Evolutionary conservation across 2,797 vertebrate genomes (phyloP), one percentile per base, ranked within the genome.

Genomic region (Miichthys miiuy): DNA sequence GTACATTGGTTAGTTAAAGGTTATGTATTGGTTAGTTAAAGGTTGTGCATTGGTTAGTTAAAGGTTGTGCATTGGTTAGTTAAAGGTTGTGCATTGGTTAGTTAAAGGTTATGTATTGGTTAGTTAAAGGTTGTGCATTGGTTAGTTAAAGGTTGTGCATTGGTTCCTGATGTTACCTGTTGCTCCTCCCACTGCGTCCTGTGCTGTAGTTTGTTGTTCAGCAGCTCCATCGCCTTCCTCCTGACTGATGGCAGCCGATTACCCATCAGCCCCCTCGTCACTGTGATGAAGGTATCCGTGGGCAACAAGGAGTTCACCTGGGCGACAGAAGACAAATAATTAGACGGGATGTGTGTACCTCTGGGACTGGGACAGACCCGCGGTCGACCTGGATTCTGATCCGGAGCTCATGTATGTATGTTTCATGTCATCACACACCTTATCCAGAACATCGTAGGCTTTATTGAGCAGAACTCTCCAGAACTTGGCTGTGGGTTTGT

Each of bases 381-480:
- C 7, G 8, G 1, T 34, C 6, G 30, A 34, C 30, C 30, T 1
- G 6, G 30, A 34, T 34, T 30, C 27, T 30, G 27, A 30, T 30
- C 27, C 5, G 27, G 27, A 30, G 27, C 27, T 30, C 27, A 30
- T 30, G 27, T 7, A 34, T 34, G 30, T 7, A 34, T 34, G 30
- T 34, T 34, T 34, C 6, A 6, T 8, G 6, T 34, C 34, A 34
- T 34, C 34, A 38, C 34, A 38, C 34, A 99, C 98, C 94, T 99
- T 98, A 68, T 99, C 98, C 77, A 99, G 89, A 73, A 96, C 83
- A n/a, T 99, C 97, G 0, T 99, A 99, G 8, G 95, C 89, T 83
- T 97, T 99, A 67, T 95, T 98, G 42, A 99, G 97, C 62, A 99
- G 95, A 16, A 96, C 97, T 65, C 97, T 96, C 98, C 98, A 99